Evolutionary conservation across 1,140 invertebrate genomes (phyloP).

Genomic region (Macrobrachium rosenbergii): DNA sequence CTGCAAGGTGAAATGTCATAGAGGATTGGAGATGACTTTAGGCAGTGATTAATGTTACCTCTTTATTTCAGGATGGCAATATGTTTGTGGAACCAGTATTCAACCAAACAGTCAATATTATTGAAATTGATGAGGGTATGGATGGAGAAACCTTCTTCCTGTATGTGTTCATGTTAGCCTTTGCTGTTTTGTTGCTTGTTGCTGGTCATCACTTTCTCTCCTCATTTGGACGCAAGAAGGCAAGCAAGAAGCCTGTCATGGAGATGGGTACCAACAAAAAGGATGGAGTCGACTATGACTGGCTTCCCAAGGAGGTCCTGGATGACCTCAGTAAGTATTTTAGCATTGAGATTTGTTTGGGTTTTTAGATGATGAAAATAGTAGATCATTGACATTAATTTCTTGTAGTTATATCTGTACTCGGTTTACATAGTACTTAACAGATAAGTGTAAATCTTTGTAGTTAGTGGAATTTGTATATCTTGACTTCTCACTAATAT

Average conservation of each 20-base stretch:
- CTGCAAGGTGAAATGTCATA: not conserved
- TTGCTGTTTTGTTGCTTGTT: slow-evolving; percentile 88
- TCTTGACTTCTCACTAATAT: too few relatives aligned
- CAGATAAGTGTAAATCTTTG: too few relatives aligned
- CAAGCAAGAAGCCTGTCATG: slow-evolving; percentile 74
- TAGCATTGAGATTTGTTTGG: not conserved
- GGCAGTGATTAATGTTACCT: slow-evolving; percentile 59
- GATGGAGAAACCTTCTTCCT: slow-evolving; percentile 99
- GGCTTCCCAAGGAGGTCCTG: slow-evolving; percentile 93
- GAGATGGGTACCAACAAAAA: slow-evolving; percentile 84
- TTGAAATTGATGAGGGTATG: slow-evolving; percentile 96
- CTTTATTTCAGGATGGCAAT: slow-evolving; percentile 76
- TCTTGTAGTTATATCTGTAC: too few relatives aligned
- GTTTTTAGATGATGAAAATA: not conserved
- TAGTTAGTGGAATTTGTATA: too few relatives aligned
- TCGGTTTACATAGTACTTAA: too few relatives aligned
- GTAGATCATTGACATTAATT: too few relatives aligned
- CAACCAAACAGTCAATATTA: slow-evolving; percentile 98
- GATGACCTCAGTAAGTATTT: slow-evolving; percentile 50
- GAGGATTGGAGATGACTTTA: not conserved
- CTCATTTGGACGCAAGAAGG: slow-evolving; percentile 79
- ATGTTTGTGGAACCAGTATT: slow-evolving; percentile 91
- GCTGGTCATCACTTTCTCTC: slow-evolving; percentile 88
- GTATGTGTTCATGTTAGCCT: slow-evolving; percentile 92
- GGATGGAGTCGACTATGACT: slow-evolving; percentile 96